phyloP scores from a whole-genome alignment of 1,140 invertebrate species.

The Bombus picipes region DNA sequence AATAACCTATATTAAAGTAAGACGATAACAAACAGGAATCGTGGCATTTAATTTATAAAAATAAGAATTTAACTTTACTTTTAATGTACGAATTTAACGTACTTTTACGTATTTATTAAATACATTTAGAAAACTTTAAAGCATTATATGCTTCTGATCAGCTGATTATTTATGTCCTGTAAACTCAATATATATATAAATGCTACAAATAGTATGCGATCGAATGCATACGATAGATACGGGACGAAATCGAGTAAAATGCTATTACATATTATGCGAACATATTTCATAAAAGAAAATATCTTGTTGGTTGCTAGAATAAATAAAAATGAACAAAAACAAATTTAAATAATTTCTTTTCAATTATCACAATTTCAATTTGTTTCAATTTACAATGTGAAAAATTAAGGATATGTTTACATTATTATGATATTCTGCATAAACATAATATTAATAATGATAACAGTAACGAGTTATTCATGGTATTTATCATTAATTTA shows the following conservation, averaged over 20 bases:
- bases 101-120: conserved; percentile 17
- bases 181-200: conserved; percentile 38
- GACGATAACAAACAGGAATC: conserved; percentile 27
- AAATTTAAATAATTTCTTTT: not conserved
- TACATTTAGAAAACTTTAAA: conserved; percentile 27
- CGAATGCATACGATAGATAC: not conserved
- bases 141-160: conserved; percentile 7
- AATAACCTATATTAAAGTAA: not conserved
- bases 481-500: not conserved
- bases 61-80: conserved; percentile 32
- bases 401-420: not conserved
- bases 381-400: not conserved
- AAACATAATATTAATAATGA: not conserved
- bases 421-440: not conserved
- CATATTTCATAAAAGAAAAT: conserved; percentile 14
- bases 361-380: conserved; percentile 9
- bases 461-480: not conserved
- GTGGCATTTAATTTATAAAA: conserved; percentile 35
- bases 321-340: conserved; percentile 10
- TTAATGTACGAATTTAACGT: no score
- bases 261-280: not conserved
- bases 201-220: conserved; percentile 25
- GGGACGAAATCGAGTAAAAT: conserved; percentile 22
- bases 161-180: not conserved
- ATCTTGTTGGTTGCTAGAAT: not conserved